These are phyloP conservation scores for Lasioglossum calceatum DNA, from an alignment of 2,888 invertebrate genomes.

Conservation along the genomic window DNA sequence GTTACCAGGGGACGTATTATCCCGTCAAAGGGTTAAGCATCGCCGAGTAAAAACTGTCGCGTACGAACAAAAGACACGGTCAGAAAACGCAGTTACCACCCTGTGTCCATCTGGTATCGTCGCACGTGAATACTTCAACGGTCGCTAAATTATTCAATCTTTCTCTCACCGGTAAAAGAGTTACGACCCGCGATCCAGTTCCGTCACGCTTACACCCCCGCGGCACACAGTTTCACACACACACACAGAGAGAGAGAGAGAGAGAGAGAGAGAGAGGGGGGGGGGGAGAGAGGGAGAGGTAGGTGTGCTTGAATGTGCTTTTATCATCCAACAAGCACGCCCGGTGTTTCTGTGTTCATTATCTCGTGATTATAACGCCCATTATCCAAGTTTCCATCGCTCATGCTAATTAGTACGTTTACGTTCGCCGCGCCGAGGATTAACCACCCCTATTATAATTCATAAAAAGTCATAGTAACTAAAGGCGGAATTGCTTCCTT, in stretches of 20 bases:
- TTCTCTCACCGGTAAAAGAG: constrained; percentile 7
- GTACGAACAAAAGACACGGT: background rate
- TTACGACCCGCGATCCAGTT: background rate
- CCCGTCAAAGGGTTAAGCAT: background rate
- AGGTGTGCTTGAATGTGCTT: background rate
- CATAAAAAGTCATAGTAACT: constrained; percentile 5
- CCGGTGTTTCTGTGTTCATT: constrained; percentile 2
- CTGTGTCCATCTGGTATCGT: background rate
- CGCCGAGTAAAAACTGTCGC: background rate
- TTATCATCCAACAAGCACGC: background rate
- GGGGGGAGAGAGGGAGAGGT: background rate
- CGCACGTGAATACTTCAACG: constrained; percentile 8
- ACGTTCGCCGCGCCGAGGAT: background rate
- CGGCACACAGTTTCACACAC: background rate
- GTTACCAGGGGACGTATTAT: background rate
- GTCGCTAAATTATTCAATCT: constrained; percentile 5
- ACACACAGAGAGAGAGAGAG: background rate
- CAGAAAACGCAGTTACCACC: background rate
- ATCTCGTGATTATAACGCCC: constrained; percentile 5
- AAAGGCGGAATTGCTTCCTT: background rate
- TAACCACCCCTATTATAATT: background rate
- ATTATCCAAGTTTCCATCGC: constrained; percentile 9
- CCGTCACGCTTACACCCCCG: background rate
- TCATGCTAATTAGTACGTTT: background rate
- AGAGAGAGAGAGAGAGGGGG: background rate